phyloP scores from a whole-genome alignment of 2,113 vertebrate species.

The Callipepla californica region DNA sequence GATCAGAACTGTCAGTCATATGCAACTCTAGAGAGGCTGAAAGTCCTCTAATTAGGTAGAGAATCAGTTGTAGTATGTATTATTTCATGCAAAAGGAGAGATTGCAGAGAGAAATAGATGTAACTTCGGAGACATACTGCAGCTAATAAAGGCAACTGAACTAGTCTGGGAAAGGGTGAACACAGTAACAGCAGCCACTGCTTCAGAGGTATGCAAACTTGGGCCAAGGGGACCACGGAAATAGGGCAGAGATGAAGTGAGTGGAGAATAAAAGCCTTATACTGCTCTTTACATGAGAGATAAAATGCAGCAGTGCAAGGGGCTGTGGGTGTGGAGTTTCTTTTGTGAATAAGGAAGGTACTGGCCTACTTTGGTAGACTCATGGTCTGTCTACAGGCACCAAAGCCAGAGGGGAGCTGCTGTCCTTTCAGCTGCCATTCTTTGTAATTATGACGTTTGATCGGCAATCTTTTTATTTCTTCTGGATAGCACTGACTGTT shows the following conservation, averaged over 20 bases:
- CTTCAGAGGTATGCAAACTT: slow-evolving; percentile 27
- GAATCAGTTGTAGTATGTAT: neutral
- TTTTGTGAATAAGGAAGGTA: slow-evolving; percentile 22
- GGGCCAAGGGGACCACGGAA: slow-evolving; percentile 18
- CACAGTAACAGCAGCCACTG: neutral
- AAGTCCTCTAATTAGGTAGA: neutral
- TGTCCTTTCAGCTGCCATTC: neutral
- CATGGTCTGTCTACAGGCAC: neutral
- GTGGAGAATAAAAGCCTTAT: neutral
- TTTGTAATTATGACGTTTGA: neutral
- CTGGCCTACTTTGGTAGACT: slow-evolving; percentile 18
- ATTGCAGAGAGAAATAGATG: neutral
- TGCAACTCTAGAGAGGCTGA: neutral
- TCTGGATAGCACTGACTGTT: neutral
- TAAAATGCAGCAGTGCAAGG: neutral
- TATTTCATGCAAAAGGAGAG: neutral
- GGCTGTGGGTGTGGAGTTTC: neutral
- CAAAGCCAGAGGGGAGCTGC: accelerated
- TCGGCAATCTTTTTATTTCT: neutral
- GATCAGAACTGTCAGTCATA: neutral
- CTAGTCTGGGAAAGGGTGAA: slow-evolving; percentile 4
- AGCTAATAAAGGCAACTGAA: neutral
- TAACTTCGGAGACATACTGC: neutral
- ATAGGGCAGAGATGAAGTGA: slow-evolving; percentile 29
- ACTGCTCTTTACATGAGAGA: neutral